Percentiles rank a stretch among this genome's conserved stretches.
Conservation (phyloP, 2,888 invertebrate genomes). For the Apamea crenata region DNA sequence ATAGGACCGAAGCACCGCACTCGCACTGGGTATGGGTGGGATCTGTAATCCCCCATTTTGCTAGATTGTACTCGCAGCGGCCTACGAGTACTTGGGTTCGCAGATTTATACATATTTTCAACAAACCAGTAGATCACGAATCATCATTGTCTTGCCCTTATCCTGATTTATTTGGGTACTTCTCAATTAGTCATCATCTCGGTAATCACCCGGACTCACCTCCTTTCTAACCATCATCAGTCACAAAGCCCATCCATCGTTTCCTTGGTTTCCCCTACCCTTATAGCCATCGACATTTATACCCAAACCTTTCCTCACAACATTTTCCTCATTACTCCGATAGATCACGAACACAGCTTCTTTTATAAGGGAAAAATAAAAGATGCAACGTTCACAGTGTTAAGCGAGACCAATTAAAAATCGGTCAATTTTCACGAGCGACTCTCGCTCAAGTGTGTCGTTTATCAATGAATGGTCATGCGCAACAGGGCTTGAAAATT, state of each 20-base stretch:
- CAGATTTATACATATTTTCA: no score
- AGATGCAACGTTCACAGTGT: not conserved
- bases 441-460: slow-evolving; percentile 39
- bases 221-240: not conserved
- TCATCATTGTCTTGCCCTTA: no score
- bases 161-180: no score
- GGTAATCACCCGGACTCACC: not conserved
- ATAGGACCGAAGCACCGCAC: no score
- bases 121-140: no score
- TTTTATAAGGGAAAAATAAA: not conserved
- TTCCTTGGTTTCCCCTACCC: no score
- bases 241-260: no score
- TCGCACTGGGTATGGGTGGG: no score
- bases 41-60: no score
- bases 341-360: not conserved
- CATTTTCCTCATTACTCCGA: not conserved
- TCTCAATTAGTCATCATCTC: no score
- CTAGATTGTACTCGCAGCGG: no score
- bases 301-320: not conserved
- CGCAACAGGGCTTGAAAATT: slow-evolving; percentile 43
- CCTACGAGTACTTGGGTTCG: no score
- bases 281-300: not conserved
- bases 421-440: slow-evolving; percentile 65
- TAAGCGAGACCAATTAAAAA: slow-evolving; percentile 63
- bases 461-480: slow-evolving; percentile 51